Evolutionary conservation across 2,113 vertebrate genomes (phyloP).

Genomic region (Rhinoderma darwinii): DNA sequence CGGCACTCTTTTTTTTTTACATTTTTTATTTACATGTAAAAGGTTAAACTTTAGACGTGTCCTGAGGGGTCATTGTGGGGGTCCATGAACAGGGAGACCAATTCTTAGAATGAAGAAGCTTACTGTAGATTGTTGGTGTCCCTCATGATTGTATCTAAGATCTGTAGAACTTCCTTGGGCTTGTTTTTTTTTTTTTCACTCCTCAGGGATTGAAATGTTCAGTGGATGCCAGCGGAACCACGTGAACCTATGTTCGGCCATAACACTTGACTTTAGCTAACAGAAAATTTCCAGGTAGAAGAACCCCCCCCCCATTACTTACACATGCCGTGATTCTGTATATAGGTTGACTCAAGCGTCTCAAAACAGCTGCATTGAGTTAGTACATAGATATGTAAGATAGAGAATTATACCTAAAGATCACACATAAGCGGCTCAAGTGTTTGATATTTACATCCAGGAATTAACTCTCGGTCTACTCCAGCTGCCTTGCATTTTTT

Average conservation of each 20-base stretch:
- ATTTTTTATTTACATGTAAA: too few species aligned
- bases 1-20: too few species aligned
- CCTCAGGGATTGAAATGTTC: background rate
- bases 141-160: too few species aligned
- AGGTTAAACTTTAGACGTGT: too few species aligned
- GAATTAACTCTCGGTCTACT: background rate
- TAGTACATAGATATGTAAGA: background rate
- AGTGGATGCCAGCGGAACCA: background rate
- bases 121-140: too few species aligned
- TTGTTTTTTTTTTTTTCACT: too few species aligned
- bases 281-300: background rate
- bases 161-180: too few species aligned
- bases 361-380: background rate
- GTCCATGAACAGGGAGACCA: too few species aligned
- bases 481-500: background rate
- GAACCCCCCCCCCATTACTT: background rate
- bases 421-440: slow-evolving; percentile 15
- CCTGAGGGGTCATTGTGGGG: too few species aligned
- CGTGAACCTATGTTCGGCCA: background rate
- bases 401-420: background rate
- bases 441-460: background rate
- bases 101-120: too few species aligned
- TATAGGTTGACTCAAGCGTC: background rate
- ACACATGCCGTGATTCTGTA: background rate
- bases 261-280: background rate